phyloP scores from a whole-genome alignment of 2,888 invertebrate species.

The Microdon myrmicae region DNA sequence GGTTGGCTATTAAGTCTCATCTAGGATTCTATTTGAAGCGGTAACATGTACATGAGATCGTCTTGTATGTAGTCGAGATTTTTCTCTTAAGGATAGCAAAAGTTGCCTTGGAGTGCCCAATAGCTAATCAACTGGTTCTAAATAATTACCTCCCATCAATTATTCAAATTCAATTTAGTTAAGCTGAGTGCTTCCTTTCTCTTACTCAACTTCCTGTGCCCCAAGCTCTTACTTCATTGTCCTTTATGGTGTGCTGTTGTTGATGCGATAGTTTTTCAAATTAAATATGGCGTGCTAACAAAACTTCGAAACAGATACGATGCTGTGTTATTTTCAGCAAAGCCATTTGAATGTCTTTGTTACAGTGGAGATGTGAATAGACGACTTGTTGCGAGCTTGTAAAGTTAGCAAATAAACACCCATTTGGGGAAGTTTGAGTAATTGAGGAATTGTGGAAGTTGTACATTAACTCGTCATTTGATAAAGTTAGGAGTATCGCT shows the following conservation, averaged over 20 bases:
- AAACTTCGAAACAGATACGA: too few species aligned
- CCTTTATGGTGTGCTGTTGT: too few species aligned
- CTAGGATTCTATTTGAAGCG: constrained; percentile 55
- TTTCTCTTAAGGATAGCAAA: constrained; percentile 29
- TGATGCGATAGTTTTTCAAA: constrained; percentile 40
- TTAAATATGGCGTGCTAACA: too few species aligned
- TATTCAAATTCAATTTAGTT: constrained; percentile 57
- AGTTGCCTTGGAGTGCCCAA: constrained; percentile 17
- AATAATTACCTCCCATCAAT: constrained; percentile 56
- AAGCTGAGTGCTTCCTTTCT: constrained; percentile 14
- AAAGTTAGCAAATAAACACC: too few species aligned
- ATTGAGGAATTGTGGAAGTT: too few species aligned
- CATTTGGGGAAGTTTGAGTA: too few species aligned
- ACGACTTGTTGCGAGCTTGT: too few species aligned
- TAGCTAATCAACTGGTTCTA: constrained; percentile 54
- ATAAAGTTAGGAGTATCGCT: too few species aligned
- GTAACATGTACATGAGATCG: not conserved
- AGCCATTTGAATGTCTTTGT: too few species aligned
- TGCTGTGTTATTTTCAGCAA: too few species aligned
- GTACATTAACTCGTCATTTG: too few species aligned
- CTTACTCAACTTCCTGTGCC: not conserved
- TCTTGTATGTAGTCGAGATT: constrained; percentile 24
- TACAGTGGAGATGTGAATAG: too few species aligned
- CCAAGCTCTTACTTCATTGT: constrained; percentile 20
- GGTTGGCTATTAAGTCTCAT: constrained; percentile 56